These are phyloP conservation scores for Calephelis nemesis DNA, from an alignment of 1,140 invertebrate species.

Conservation along the genomic window DNA sequence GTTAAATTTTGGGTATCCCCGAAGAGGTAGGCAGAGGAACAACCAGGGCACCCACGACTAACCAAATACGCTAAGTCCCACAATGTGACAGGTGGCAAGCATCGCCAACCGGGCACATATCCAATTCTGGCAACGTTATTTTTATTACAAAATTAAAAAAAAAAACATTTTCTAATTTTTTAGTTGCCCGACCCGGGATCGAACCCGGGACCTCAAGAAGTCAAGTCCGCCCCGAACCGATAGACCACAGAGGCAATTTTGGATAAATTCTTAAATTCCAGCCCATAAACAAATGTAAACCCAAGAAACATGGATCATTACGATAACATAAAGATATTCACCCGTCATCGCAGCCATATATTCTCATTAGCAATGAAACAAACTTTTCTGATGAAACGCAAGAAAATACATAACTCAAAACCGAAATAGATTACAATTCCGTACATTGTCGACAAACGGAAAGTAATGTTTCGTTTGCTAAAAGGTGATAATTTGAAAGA, in stretches of 20 bases:
- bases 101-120: too few relatives aligned
- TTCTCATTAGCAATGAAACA: conserved; percentile 28
- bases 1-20: too few relatives aligned
- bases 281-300: conserved; percentile 4
- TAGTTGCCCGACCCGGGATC: too few relatives aligned
- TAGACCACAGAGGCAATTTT: background rate
- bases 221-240: too few relatives aligned
- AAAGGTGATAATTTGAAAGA: conserved; percentile 21
- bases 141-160: too few relatives aligned
- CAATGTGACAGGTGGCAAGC: too few relatives aligned
- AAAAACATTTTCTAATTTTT: too few relatives aligned
- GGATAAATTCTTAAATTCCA: conserved; percentile 2
- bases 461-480: conserved; percentile 11
- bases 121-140: too few relatives aligned
- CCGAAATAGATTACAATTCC: conserved; percentile 25
- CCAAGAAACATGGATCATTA: background rate
- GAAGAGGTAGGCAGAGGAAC: too few relatives aligned
- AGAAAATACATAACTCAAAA: conserved; percentile 29
- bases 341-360: conserved; percentile 19
- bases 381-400: conserved; percentile 22
- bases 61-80: too few relatives aligned
- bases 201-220: too few relatives aligned
- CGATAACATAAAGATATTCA: conserved; percentile 19
- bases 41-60: too few relatives aligned
- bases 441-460: background rate